Conservation (phyloP, 2,888 invertebrate species). For the Malacosoma neustria region DNA sequence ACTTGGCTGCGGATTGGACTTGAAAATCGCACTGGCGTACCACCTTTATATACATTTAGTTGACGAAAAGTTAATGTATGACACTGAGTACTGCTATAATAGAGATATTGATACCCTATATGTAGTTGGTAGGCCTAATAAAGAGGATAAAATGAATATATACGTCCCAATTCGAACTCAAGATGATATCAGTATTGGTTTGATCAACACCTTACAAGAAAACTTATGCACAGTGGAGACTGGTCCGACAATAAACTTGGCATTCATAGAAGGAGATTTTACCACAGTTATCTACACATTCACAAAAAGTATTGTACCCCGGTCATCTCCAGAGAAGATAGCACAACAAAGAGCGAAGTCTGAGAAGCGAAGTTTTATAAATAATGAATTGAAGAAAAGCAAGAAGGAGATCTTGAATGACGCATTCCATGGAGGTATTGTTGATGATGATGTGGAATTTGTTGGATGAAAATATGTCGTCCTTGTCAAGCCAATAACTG, state of each 20-base stretch:
- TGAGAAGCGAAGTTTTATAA: slow-evolving; percentile 47
- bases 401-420: slow-evolving; percentile 42
- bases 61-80: slow-evolving; percentile 64
- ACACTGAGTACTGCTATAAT: slow-evolving; percentile 62
- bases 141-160: slow-evolving; percentile 51
- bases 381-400: slow-evolving; percentile 50
- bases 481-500: background rate
- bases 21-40: slow-evolving; percentile 53
- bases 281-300: slow-evolving; percentile 62
- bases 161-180: slow-evolving; percentile 55
- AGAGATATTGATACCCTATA: slow-evolving; percentile 57
- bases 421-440: slow-evolving; percentile 53
- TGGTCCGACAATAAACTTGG: slow-evolving; percentile 50
- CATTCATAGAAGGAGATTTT: slow-evolving; percentile 58
- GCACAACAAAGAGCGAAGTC: slow-evolving; percentile 32
- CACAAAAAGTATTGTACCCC: slow-evolving; percentile 44
- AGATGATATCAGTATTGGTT: slow-evolving; percentile 41
- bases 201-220: slow-evolving; percentile 51
- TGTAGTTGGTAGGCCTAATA: slow-evolving; percentile 52
- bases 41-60: slow-evolving; percentile 57
- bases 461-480: slow-evolving; percentile 21
- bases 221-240: slow-evolving; percentile 62
- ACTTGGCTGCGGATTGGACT: slow-evolving; percentile 53
- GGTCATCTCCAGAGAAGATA: slow-evolving; percentile 34
- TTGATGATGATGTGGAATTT: slow-evolving; percentile 52